Evolutionary conservation across 2,888 invertebrate species (phyloP).

Genomic region (Muschampia plurimacula): DNA sequence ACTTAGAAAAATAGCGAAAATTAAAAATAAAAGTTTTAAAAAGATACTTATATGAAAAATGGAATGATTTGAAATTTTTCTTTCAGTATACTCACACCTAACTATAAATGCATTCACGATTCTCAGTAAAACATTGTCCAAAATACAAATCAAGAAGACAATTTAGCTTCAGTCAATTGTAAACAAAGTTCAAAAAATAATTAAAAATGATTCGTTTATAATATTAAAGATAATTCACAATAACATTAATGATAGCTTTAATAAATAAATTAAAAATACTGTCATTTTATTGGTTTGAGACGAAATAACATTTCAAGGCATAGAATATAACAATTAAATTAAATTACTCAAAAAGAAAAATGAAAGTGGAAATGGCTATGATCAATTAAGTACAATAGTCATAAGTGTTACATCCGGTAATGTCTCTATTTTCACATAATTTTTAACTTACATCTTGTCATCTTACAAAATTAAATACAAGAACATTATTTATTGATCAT

Average conservation of each 20-base stretch:
- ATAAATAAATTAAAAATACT: slow-evolving; percentile 82
- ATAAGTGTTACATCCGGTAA: slow-evolving; percentile 64
- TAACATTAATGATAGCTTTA: slow-evolving; percentile 64
- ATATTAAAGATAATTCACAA: slow-evolving; percentile 72
- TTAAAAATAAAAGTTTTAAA: slow-evolving; percentile 62
- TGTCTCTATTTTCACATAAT: slow-evolving; percentile 74
- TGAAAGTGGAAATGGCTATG: slow-evolving; percentile 74
- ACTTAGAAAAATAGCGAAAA: slow-evolving; percentile 71
- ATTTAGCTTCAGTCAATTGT: slow-evolving; percentile 79
- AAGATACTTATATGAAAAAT: slow-evolving; percentile 71
- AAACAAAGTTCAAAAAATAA: slow-evolving; percentile 77
- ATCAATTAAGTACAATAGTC: slow-evolving; percentile 82
- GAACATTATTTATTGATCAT: slow-evolving; percentile 82
- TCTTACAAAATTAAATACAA: slow-evolving; percentile 84
- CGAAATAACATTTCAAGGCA: slow-evolving; percentile 55
- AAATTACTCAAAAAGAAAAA: slow-evolving; percentile 80
- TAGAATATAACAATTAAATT: slow-evolving; percentile 56
- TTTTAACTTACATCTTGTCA: slow-evolving; percentile 82
- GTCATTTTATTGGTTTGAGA: slow-evolving; percentile 76
- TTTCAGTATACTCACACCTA: slow-evolving; percentile 81
- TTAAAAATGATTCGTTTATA: slow-evolving; percentile 68
- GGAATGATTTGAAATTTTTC: slow-evolving; percentile 80
- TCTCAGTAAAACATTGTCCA: slow-evolving; percentile 63
- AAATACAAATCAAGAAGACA: slow-evolving; percentile 72
- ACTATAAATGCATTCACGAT: slow-evolving; percentile 72